Conservation (phyloP, 2,797 vertebrate genomes). For the Acestrorhynchus altus region DNA sequence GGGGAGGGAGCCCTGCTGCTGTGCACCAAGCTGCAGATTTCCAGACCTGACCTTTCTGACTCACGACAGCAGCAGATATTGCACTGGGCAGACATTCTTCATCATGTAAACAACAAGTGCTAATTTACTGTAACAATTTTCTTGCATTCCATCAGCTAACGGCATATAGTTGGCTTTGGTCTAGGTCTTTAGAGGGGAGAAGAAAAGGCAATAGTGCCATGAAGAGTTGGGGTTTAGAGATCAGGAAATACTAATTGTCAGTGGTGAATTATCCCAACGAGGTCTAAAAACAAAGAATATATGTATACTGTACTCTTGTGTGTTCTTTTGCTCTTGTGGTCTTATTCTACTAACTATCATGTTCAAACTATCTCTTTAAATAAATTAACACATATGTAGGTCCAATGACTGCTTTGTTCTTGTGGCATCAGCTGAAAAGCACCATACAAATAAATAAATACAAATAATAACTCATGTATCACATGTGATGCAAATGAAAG, state of each 20-base stretch:
- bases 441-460: no score
- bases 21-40: constrained; percentile 85
- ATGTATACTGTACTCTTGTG: no score
- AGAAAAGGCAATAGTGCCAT: constrained; percentile 70
- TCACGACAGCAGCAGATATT: constrained; percentile 86
- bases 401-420: no score
- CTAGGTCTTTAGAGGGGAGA: constrained; percentile 69
- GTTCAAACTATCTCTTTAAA: no score
- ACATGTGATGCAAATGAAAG: no score
- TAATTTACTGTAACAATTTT: constrained; percentile 81
- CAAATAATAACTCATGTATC: no score
- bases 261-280: no score
- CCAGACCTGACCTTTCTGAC: constrained; percentile 83
- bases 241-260: constrained; percentile 69
- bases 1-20: constrained; percentile 77
- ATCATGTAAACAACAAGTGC: constrained; percentile 86
- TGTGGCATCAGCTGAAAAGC: no score
- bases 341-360: no score
- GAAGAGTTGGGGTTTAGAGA: constrained; percentile 65
- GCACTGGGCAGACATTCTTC: constrained; percentile 82
- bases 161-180: constrained; percentile 66
- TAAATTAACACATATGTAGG: no score
- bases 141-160: constrained; percentile 74
- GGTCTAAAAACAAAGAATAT: no score
- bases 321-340: no score